phyloP scores from a whole-genome alignment of 2,888 invertebrate genomes.

The Xestia c-nigrum region DNA sequence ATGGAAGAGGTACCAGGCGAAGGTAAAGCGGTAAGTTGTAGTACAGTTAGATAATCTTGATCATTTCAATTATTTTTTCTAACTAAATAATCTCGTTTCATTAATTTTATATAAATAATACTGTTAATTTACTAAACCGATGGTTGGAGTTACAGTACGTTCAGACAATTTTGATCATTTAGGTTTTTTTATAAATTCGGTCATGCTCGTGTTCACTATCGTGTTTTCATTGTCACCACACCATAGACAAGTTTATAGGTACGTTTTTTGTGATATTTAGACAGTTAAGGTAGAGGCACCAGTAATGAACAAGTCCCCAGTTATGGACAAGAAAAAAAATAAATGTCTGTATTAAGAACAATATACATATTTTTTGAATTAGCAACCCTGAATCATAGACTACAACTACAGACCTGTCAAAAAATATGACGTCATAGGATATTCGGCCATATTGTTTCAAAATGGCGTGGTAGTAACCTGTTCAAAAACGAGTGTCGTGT shows the following conservation, averaged over 20 bases:
- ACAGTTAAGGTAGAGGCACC: no score
- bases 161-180: conserved; percentile 1
- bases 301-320: no score
- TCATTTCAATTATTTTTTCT: conserved; percentile 1
- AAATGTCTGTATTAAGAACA: no score
- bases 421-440: no score
- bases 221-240: conserved; percentile 10
- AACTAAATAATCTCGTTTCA: not conserved
- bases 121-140: conserved; percentile 12
- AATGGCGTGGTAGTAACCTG: no score
- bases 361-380: no score
- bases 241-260: conserved; percentile 7
- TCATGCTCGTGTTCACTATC: conserved; percentile 11
- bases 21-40: not conserved
- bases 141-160: conserved; percentile 15
- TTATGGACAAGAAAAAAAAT: no score
- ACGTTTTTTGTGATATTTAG: not conserved
- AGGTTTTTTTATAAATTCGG: conserved; percentile 9
- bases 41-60: not conserved
- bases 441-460: no score
- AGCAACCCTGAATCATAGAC: no score
- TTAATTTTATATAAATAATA: conserved; percentile 3
- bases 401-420: no score
- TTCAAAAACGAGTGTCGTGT: no score
- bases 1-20: conserved; percentile 5